Conservation (phyloP, 2,888 invertebrate genomes). For the Eilema sororculum region DNA sequence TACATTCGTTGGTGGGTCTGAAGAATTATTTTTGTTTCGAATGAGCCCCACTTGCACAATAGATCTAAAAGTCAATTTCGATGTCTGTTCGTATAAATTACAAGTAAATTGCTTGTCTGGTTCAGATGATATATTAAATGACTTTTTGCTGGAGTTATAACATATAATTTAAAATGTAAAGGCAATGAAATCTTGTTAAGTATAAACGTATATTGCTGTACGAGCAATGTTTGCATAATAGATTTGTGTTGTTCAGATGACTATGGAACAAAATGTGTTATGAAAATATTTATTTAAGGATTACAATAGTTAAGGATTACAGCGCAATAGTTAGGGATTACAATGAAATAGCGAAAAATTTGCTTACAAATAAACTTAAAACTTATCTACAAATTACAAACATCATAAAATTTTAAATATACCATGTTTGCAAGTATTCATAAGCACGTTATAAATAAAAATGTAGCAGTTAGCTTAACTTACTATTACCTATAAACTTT, state of each 20-base stretch:
- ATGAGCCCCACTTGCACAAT: conserved; percentile 45
- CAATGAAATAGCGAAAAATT: background rate
- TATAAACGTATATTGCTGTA: background rate
- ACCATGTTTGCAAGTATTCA: no score
- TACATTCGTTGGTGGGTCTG: conserved; percentile 19
- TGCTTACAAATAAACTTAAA: no score
- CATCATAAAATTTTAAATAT: no score
- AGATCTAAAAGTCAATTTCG: conserved; percentile 47
- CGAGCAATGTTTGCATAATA: background rate
- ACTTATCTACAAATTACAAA: no score
- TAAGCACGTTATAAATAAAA: no score
- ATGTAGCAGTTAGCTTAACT: no score
- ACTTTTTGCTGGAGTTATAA: background rate
- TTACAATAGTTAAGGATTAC: background rate
- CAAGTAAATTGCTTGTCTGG: conserved; percentile 34
- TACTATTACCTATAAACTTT: background rate
- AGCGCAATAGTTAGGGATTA: background rate
- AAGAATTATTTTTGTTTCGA: conserved; percentile 34
- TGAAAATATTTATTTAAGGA: background rate
- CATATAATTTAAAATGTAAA: background rate
- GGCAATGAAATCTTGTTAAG: background rate
- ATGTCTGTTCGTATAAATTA: conserved; percentile 46
- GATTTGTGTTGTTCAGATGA: background rate
- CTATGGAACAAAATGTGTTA: background rate
- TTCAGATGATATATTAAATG: background rate